These are phyloP conservation scores for Drosophila leontia DNA, from an alignment of 1,140 invertebrate genomes.

Conservation along the genomic window DNA sequence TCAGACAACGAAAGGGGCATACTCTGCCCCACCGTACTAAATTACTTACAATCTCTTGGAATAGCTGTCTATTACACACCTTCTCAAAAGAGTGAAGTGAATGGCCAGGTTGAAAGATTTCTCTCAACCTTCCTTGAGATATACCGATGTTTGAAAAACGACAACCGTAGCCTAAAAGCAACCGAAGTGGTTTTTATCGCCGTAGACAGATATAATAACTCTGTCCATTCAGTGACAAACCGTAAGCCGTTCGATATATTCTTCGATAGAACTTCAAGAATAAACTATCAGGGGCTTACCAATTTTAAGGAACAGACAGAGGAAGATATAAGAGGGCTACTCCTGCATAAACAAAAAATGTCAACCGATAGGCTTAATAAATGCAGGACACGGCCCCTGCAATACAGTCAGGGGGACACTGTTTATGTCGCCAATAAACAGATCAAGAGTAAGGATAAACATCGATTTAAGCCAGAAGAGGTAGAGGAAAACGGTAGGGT, in stretches of 20 bases:
- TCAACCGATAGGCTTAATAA: slow-evolving; percentile 1
- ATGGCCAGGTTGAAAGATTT: slow-evolving; percentile 1
- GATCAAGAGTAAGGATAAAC: no score
- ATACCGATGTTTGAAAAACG: slow-evolving; percentile 4
- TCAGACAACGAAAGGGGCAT: slow-evolving; percentile 17
- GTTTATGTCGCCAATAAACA: no score
- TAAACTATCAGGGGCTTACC: background rate
- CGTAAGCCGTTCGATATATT: background rate
- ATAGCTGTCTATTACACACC: slow-evolving; percentile 5
- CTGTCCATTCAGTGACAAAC: slow-evolving; percentile 2
- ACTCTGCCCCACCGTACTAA: slow-evolving; percentile 11
- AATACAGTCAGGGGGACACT: no score
- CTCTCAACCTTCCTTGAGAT: no score
- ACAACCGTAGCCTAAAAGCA: no score
- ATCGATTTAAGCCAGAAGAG: background rate
- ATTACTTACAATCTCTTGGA: slow-evolving; percentile 1
- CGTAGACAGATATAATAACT: slow-evolving; percentile 20
- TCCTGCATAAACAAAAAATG: background rate
- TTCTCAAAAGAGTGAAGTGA: slow-evolving; percentile 2
- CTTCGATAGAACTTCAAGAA: background rate
- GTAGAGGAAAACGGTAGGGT: background rate
- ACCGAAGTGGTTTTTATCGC: slow-evolving; percentile 3
- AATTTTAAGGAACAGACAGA: background rate
- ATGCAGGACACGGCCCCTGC: background rate
- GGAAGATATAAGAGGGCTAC: slow-evolving; percentile 2